phyloP scores from a whole-genome alignment of 2,888 invertebrate species.

The Acleris literana region DNA sequence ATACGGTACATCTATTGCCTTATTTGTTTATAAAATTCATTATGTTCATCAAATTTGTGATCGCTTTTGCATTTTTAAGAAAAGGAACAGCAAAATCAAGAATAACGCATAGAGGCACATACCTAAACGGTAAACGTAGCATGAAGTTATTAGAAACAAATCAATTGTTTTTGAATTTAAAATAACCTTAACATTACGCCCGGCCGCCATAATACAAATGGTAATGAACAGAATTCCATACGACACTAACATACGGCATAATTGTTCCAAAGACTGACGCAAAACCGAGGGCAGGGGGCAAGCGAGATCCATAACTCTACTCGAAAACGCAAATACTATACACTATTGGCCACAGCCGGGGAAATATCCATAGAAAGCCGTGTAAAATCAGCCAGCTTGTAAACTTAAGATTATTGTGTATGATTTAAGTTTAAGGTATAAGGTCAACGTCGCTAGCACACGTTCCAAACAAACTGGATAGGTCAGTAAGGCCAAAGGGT shows the following conservation, averaged over 20 bases:
- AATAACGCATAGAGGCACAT: too few species aligned
- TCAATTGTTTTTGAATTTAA: too few species aligned
- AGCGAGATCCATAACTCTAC: conserved; percentile 70
- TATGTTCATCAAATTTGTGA: too few species aligned
- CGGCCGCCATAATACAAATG: conserved; percentile 41
- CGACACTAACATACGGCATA: conserved; percentile 65
- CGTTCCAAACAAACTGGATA: conserved; percentile 68
- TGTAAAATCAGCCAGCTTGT: conserved; percentile 39
- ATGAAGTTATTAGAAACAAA: too few species aligned
- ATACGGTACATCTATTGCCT: too few species aligned
- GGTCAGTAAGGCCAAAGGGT: conserved; percentile 64
- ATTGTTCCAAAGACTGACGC: conserved; percentile 76
- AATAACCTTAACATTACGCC: too few species aligned
- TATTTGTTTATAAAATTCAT: too few species aligned
- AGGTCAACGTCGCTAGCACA: conserved; percentile 58
- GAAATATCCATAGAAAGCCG: conserved; percentile 17
- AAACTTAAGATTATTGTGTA: conserved; percentile 39
- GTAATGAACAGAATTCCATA: conserved; percentile 60
- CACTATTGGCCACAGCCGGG: conserved; percentile 51
- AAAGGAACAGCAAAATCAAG: too few species aligned
- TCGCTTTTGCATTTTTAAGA: too few species aligned
- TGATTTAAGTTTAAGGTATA: conserved; percentile 40
- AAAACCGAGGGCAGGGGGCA: conserved; percentile 69
- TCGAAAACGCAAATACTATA: conserved; percentile 51
- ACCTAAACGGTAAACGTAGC: too few species aligned